Conservation (phyloP, 2,888 invertebrate genomes). For the Drosophila macrospina region DNA sequence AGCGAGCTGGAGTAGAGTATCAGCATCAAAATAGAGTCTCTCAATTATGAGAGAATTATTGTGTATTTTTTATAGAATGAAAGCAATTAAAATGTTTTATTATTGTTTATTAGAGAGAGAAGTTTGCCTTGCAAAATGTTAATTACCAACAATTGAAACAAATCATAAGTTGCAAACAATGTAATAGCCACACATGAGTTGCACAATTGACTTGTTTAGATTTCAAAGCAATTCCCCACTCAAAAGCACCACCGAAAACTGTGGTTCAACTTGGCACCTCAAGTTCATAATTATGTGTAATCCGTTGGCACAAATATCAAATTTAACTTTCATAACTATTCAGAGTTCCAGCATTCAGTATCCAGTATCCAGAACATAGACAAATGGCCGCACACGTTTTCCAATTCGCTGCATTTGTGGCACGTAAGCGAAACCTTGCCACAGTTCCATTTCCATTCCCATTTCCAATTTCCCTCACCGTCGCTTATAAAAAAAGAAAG, state of each 20-base stretch:
- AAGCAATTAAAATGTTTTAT: constrained; percentile 25
- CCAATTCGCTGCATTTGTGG: constrained; percentile 65
- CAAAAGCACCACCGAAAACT: constrained; percentile 15
- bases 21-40: background rate
- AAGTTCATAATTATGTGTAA: constrained; percentile 68
- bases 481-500: constrained; percentile 44
- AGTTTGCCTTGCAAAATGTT: constrained; percentile 8
- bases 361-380: constrained; percentile 19
- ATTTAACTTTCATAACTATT: constrained; percentile 58
- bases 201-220: constrained; percentile 21
- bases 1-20: background rate
- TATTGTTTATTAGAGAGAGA: constrained; percentile 5
- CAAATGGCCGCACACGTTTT: constrained; percentile 61
- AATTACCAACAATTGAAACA: constrained; percentile 34
- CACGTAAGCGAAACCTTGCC: constrained; percentile 31
- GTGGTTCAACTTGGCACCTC: constrained; percentile 52
- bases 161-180: constrained; percentile 19
- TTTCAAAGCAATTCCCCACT: constrained; percentile 36
- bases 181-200: constrained; percentile 23
- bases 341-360: constrained; percentile 2
- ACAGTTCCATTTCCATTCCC: constrained; percentile 3
- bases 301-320: constrained; percentile 53
- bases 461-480: constrained; percentile 10
- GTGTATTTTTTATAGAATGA: background rate
- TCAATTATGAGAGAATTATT: background rate